Evolutionary conservation across 2,797 vertebrate species (phyloP), one percentile per base, ranked within the genome.

Genomic region (Anniella stebbinsi): DNA sequence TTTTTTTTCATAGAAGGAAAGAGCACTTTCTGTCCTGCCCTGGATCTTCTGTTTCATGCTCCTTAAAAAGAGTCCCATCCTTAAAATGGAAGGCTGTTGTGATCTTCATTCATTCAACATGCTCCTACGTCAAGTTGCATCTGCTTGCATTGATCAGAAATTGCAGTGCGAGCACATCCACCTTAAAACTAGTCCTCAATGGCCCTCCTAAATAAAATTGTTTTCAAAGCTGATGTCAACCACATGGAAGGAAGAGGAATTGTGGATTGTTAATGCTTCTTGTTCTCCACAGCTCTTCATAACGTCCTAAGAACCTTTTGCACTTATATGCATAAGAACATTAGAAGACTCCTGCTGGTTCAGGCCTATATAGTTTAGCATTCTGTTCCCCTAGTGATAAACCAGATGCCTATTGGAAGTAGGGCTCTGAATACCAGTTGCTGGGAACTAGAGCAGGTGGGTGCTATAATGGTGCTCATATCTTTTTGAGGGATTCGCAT

Each of bases 71-170:
- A 91, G 11, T 4, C 41, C 18, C 51, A 73, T 30, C 23, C 66
- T 90, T 81, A 80, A 89, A 6, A 15, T 80, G 41, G 83, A 67
- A 17, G 57, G 45, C 2, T 3, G 91, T 85, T 38, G 0, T 77
- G 28, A 63, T 93, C 12, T 77, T 90, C 3, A 86, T 82, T 89
- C 11, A 63, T 94, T 90, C 60, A 80, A 33, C 18, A 30, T 87
- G 36, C 38, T 66, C 8, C 12, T 30, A 13, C 38, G 57, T 63
- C 38, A 63, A 11, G 2, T 41, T 8, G 21, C 11, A 25, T 9
- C 10, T 63, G 23, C 12, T 1, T 28, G 7, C 36, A 41, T 8
- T 80, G 33, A 57, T 18, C 33, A 80, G 78, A 15, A 80, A 57
- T 1, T 2, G 9, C 54, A 10, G 33, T 57, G 33, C 33, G 9